These are phyloP conservation scores for Oreochromis grahami DNA, from an alignment of 2,797 vertebrate genomes.

Conservation along the genomic window DNA sequence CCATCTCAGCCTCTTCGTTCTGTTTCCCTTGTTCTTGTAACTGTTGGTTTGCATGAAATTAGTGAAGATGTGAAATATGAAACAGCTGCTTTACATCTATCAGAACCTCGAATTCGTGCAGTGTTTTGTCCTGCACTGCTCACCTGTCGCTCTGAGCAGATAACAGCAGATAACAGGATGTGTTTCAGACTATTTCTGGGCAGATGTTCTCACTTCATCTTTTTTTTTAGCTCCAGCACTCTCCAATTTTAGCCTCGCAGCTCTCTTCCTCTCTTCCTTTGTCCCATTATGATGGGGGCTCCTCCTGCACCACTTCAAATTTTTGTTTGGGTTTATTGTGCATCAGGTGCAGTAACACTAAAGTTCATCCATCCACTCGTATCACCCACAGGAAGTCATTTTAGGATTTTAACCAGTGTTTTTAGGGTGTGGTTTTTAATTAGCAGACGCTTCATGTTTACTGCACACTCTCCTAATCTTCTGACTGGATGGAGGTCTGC, in stretches of 20 bases:
- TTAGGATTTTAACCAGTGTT: background rate
- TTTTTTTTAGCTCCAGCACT: background rate
- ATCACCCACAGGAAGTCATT: background rate
- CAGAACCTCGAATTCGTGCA: background rate
- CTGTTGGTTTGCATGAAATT: background rate
- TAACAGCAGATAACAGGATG: conserved; percentile 32
- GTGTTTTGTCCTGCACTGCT: background rate
- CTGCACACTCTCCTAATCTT: accelerated
- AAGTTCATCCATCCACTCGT: background rate
- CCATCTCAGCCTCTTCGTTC: background rate
- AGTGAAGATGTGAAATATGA: background rate
- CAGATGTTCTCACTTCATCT: background rate
- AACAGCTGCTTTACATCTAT: background rate
- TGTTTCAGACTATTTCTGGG: background rate
- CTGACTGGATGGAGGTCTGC: background rate
- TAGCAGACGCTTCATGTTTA: background rate
- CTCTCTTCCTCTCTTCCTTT: background rate
- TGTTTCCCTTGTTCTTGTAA: background rate
- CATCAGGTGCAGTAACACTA: background rate
- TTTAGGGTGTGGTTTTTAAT: background rate
- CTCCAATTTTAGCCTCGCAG: background rate
- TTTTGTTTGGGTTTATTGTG: background rate
- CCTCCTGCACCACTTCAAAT: background rate
- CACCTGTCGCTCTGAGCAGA: background rate
- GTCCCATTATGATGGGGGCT: background rate